Conservation (phyloP, 2,113 vertebrate species). For the Malurus elegans region DNA sequence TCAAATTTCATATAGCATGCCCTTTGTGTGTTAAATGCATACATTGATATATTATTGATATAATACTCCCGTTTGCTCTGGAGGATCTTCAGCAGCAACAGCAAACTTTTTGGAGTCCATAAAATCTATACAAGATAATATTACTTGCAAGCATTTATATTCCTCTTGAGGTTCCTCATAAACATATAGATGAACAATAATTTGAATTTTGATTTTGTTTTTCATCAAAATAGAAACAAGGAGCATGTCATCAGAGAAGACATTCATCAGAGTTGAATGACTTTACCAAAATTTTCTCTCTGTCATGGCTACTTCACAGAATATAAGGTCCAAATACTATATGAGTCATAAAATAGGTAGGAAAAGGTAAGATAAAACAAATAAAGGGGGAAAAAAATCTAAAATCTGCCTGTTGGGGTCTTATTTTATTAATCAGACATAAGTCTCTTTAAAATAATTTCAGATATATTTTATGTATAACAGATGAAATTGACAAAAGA, state of each 20-base stretch:
- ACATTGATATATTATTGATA: not conserved
- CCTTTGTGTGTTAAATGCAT: not conserved
- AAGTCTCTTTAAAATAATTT: not conserved
- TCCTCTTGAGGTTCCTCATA: not conserved
- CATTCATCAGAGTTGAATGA: not conserved
- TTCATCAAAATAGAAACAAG: not conserved
- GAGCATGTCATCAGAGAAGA: not conserved
- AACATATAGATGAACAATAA: not conserved
- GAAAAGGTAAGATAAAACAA: not conserved
- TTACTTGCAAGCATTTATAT: not conserved
- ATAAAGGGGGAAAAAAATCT: not conserved
- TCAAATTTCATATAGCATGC: not conserved
- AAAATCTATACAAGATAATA: not conserved
- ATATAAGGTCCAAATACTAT: rapidly evolving
- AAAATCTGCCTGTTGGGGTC: not conserved
- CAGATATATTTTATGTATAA: not conserved
- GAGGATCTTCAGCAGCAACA: not conserved
- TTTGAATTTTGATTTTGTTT: not conserved
- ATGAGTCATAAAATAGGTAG: not conserved
- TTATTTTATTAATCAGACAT: not conserved
- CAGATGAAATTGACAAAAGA: not conserved
- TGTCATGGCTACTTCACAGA: not conserved
- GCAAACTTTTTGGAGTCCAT: not conserved
- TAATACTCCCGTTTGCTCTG: not conserved
- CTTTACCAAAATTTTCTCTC: not conserved